Evolutionary conservation across 2,797 vertebrate species (phyloP).

Genomic region (Gymnoscopelus microlampas): DNA sequence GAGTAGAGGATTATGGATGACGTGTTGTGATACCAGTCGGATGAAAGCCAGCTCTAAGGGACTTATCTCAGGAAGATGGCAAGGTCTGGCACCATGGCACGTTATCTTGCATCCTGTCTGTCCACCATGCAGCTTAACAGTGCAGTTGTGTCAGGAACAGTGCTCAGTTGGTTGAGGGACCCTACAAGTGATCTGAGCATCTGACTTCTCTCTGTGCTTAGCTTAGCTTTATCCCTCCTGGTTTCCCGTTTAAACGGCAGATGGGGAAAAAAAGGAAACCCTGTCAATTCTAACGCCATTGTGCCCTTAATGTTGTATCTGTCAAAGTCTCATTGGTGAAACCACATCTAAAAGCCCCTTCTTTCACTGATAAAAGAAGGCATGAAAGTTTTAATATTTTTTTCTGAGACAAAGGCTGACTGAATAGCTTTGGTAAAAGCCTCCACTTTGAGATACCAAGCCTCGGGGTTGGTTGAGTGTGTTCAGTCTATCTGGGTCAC

Average conservation of each 20-base stretch:
- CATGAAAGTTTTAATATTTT: conserved; percentile 60
- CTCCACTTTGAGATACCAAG: conserved; percentile 64
- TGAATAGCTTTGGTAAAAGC: conserved; percentile 65
- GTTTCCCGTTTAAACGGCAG: neutral
- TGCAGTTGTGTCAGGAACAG: conserved; percentile 25
- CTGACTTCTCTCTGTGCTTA: neutral
- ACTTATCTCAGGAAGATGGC: conserved; percentile 50
- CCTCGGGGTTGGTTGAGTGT: conserved; percentile 64
- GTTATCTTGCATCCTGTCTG: conserved; percentile 28
- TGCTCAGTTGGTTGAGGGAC: conserved; percentile 17
- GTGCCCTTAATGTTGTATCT: neutral
- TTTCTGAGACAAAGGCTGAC: conserved; percentile 45
- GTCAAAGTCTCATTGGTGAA: neutral
- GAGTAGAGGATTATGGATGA: conserved; percentile 50
- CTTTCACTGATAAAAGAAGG: conserved; percentile 51
- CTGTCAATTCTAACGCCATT: neutral
- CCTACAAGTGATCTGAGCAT: neutral
- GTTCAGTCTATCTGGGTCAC: conserved; percentile 79
- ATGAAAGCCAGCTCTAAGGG: conserved; percentile 51
- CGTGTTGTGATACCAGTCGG: conserved; percentile 49
- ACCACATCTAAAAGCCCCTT: conserved; percentile 9
- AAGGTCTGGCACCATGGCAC: conserved; percentile 26
- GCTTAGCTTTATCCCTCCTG: neutral
- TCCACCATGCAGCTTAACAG: conserved; percentile 3
- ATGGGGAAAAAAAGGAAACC: neutral